Evolutionary conservation across 2,888 invertebrate species (phyloP).

Genomic region (Tromatobia lineatoria): DNA sequence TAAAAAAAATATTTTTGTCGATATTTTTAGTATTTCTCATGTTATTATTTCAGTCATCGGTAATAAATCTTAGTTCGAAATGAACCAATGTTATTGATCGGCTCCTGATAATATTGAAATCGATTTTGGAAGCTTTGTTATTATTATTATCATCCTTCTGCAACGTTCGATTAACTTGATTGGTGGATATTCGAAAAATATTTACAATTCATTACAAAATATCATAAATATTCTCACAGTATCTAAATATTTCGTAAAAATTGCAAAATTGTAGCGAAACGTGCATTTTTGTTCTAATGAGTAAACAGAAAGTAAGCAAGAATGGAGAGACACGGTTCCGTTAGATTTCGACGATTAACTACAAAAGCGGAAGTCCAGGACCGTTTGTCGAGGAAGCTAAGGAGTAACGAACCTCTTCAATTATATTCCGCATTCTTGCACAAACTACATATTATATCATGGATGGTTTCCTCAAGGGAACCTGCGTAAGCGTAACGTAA

Average conservation of each 20-base stretch:
- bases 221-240: not conserved
- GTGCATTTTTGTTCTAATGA: not conserved
- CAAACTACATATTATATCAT: slow-evolving; percentile 25
- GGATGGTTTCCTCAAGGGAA: slow-evolving; percentile 39
- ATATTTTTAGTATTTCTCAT: too few relatives aligned
- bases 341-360: slow-evolving; percentile 54
- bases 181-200: not conserved
- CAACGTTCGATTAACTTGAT: not conserved
- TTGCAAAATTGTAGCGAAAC: not conserved
- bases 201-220: too few relatives aligned
- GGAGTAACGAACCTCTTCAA: slow-evolving; percentile 53
- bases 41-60: too few relatives aligned
- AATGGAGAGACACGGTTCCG: slow-evolving; percentile 36
- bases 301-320: not conserved
- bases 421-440: slow-evolving; percentile 10
- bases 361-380: slow-evolving; percentile 55
- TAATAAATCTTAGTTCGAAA: too few relatives aligned
- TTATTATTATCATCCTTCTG: too few relatives aligned
- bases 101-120: too few relatives aligned
- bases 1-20: too few relatives aligned
- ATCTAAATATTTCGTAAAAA: not conserved
- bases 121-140: too few relatives aligned
- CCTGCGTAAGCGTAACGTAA: slow-evolving; percentile 30
- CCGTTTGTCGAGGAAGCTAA: slow-evolving; percentile 12
- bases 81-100: too few relatives aligned